Base-by-base conservation (phyloP, 2,888 invertebrate genomes). In the Acrocera orbiculus region DNA sequence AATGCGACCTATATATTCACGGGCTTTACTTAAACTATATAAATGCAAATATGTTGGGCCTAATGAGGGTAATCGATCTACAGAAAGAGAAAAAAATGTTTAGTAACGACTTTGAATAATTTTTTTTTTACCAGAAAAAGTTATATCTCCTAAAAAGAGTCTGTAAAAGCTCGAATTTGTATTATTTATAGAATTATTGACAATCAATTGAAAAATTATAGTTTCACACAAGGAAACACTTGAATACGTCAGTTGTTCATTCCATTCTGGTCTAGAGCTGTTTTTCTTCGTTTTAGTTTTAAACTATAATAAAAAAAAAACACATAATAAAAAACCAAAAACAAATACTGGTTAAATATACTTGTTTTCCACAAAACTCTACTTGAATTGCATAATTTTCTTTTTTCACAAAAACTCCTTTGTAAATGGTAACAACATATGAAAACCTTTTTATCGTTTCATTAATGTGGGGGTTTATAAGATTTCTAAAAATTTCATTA, bases 41-140 rank as follows among this genome's bases (percentile, higher is more conserved):
- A 87, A 68, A 49, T 85, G 76, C 3, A 89, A 52, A 48, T 75
- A 76, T 1, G 77, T 72, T 2, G 89, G 89, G 0, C 89, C 89
- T 54, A 81, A 78, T 0, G 78, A 76, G 0, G 87, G 87, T 16
- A 80, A 62, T 47, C 73, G 83, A 52, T 67, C 77, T 74, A 44
- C n/a, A 42, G 44, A 38, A 35, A 14, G n/a, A n/a, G n/a, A n/a
- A n/a, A n/a, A n/a, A n/a, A n/a, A n/a, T n/a, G n/a, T n/a, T n/a
- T n/a, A n/a, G n/a, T n/a, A n/a, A n/a, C n/a, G n/a, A n/a, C n/a
- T n/a, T n/a, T n/a, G n/a, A n/a, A n/a, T n/a, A 10, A 19, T 14
- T 35, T 8, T 4, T 14, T 15, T 32, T 8, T 27, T 16, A 53
- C 56, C 49, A 29, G 50, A 47, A 20, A 54, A 55, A 9, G 50